phyloP scores from a whole-genome alignment of 2,113 vertebrate genomes.

The Hassar affinis region DNA sequence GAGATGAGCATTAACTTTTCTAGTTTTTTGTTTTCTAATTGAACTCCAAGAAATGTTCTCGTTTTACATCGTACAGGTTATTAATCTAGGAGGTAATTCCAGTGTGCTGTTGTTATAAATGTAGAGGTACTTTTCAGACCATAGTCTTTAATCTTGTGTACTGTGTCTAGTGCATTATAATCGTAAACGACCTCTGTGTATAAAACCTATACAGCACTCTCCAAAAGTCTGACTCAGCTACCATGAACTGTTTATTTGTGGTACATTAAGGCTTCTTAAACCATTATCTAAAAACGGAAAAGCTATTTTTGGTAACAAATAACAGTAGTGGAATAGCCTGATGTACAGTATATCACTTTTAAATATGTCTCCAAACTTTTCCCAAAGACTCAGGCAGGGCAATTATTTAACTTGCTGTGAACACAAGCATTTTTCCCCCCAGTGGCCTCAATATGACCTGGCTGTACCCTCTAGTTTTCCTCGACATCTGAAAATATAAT shows the following conservation, averaged over 20 bases:
- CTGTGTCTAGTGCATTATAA: neutral
- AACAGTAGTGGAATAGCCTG: neutral
- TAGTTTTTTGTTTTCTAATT: neutral
- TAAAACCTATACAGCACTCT: neutral
- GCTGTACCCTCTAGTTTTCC: slow-evolving; percentile 3
- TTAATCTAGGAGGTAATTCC: neutral
- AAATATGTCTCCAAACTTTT: neutral
- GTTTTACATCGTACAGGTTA: neutral
- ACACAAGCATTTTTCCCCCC: slow-evolving; percentile 27
- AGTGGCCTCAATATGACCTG: slow-evolving; percentile 35
- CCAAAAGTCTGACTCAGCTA: neutral
- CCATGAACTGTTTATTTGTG: neutral
- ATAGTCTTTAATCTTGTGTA: neutral
- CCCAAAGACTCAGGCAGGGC: neutral
- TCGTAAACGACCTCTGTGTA: neutral
- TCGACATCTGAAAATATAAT: slow-evolving; percentile 31
- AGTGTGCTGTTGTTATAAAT: neutral
- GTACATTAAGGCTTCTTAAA: too few species aligned
- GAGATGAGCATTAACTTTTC: neutral
- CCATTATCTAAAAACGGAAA: neutral
- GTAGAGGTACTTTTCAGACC: neutral
- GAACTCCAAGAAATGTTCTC: neutral
- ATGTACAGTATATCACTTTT: neutral
- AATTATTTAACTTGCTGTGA: slow-evolving; percentile 27
- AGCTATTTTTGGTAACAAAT: neutral